Conservation (phyloP, 2,797 vertebrate species). For the Labroides dimidiatus region DNA sequence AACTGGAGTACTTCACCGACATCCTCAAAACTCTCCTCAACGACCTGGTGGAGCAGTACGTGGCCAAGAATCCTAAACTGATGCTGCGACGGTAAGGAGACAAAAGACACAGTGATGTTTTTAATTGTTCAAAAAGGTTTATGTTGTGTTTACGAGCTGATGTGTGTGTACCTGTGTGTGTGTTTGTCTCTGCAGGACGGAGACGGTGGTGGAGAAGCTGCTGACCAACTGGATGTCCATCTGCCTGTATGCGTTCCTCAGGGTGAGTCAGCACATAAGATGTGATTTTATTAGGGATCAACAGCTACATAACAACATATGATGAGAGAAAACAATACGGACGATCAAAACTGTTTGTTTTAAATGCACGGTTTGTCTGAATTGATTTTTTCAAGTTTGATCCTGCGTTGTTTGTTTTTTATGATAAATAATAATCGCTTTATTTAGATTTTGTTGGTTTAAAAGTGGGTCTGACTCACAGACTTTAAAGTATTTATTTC, state of each 20-base stretch:
- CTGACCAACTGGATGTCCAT: conserved; percentile 99
- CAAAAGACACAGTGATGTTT: too few relatives aligned
- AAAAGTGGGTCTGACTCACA: too few relatives aligned
- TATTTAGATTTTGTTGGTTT: too few relatives aligned
- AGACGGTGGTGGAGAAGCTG: conserved; percentile 98
- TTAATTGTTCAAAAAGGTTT: rapidly evolving
- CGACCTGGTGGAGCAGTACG: conserved; percentile 96
- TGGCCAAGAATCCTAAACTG: conserved; percentile 98
- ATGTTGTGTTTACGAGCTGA: neutral
- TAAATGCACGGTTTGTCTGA: too few relatives aligned
- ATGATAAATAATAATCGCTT: too few relatives aligned
- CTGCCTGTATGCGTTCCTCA: conserved; percentile 94
- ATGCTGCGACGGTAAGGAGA: conserved; percentile 92
- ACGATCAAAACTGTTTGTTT: too few relatives aligned
- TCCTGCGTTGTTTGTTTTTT: too few relatives aligned
- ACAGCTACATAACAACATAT: neutral
- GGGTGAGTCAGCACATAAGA: conserved; percentile 83
- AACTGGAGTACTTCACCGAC: conserved; percentile 98
- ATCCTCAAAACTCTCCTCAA: conserved; percentile 97
- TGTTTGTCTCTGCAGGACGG: conserved; percentile 85
- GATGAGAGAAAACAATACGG: too few relatives aligned
- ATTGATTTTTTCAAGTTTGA: too few relatives aligned
- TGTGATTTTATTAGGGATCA: neutral
- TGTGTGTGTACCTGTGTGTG: neutral
- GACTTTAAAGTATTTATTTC: too few relatives aligned